Conservation (phyloP, 2,888 invertebrate species). For the Spialia ferax region DNA sequence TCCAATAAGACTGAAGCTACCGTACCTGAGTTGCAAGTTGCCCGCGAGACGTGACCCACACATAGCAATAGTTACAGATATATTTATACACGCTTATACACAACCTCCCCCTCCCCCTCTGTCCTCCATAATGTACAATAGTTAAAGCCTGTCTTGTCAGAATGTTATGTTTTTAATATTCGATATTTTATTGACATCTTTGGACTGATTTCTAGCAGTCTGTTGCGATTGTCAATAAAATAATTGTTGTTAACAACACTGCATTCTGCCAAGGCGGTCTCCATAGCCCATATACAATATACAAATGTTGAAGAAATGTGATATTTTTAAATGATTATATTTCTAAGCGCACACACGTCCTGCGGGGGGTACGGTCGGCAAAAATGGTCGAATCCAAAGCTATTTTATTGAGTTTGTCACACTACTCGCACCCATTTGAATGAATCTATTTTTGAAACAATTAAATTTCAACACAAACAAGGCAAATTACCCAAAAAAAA, state of each 20-base stretch:
- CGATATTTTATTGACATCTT: conserved; percentile 21
- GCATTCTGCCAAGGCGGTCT: conserved; percentile 63
- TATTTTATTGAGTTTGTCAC: conserved; percentile 65
- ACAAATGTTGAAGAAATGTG: conserved; percentile 74
- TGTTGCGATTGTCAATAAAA: background rate
- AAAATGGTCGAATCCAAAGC: conserved; percentile 49
- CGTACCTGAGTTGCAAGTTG: conserved; percentile 57
- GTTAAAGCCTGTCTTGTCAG: conserved; percentile 60
- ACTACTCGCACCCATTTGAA: conserved; percentile 58
- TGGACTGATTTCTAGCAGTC: background rate
- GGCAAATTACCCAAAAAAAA: too few species aligned
- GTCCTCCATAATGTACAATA: conserved; percentile 84
- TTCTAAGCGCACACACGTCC: conserved; percentile 59
- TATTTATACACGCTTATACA: conserved; percentile 76
- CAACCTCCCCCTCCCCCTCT: conserved; percentile 60
- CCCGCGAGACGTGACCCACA: conserved; percentile 64
- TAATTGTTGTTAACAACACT: conserved; percentile 51
- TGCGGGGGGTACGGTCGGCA: conserved; percentile 56
- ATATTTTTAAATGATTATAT: conserved; percentile 65
- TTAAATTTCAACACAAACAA: background rate
- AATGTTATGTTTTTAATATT: conserved; percentile 61
- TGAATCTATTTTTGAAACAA: conserved; percentile 54
- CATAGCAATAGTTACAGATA: conserved; percentile 72
- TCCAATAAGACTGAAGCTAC: conserved; percentile 76
- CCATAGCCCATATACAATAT: conserved; percentile 81